phyloP scores from a whole-genome alignment of 2,888 invertebrate genomes.

The Synergus laeviventris region DNA sequence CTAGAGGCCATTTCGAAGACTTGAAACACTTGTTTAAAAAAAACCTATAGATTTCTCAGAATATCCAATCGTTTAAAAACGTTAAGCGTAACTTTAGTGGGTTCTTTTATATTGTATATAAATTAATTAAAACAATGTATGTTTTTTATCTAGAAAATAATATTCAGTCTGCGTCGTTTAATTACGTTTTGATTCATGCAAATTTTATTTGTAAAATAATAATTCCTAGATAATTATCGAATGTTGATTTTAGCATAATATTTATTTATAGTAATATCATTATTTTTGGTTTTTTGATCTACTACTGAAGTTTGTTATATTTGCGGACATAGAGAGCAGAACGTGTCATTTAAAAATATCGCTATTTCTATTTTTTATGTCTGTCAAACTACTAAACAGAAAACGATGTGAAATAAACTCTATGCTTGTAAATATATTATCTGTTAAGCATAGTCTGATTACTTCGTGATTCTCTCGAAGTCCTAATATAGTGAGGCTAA shows the following conservation, averaged over 20 bases:
- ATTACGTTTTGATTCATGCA: neutral
- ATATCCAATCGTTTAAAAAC: neutral
- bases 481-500: constrained; percentile 30
- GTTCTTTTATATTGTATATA: constrained; percentile 25
- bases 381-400: constrained; percentile 5
- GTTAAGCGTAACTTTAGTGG: constrained; percentile 16
- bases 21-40: neutral
- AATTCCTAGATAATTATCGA: neutral
- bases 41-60: neutral
- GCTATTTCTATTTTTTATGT: constrained; percentile 14
- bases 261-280: neutral
- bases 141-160: constrained; percentile 15
- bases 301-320: neutral
- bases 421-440: constrained; percentile 34
- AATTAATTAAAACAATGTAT: constrained; percentile 23
- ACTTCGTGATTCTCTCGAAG: constrained; percentile 15
- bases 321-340: neutral
- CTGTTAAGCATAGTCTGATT: constrained; percentile 24
- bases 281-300: neutral
- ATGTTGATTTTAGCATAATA: neutral
- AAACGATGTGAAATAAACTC: constrained; percentile 24
- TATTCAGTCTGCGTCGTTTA: constrained; percentile 13
- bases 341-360: neutral
- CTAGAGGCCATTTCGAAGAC: constrained; percentile 37
- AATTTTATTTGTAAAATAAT: neutral